A percentile compares a stretch with the other conserved stretches of the same genome.
Evolutionary conservation across 2,888 invertebrate species (phyloP).

Genomic region (Auanema sp.): DNA sequence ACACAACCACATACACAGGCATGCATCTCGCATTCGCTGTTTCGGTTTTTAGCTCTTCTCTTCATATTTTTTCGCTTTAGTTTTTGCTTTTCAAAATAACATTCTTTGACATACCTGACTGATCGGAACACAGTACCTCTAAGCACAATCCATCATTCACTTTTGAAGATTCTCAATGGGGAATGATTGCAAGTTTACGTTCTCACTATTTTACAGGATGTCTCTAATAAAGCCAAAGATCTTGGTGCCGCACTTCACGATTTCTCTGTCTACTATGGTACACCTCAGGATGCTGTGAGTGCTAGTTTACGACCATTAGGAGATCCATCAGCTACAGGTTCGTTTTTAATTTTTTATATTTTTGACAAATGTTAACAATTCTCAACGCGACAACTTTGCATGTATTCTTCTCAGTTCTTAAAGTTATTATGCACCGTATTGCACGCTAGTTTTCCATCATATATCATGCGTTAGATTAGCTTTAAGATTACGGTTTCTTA

Average conservation of each 20-base stretch:
- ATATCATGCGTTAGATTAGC: too few species aligned
- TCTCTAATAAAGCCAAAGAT: constrained; percentile 32
- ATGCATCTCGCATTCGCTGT: constrained; percentile 1
- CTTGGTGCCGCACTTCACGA: constrained; percentile 41
- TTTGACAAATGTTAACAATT: too few species aligned
- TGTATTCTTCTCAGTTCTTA: too few species aligned
- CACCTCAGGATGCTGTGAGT: constrained; percentile 37
- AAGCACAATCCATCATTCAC: too few species aligned
- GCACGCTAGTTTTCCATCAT: too few species aligned
- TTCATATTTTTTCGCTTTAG: neutral
- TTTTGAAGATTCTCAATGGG: too few species aligned
- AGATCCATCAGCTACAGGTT: constrained; percentile 28
- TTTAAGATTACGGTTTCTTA: too few species aligned
- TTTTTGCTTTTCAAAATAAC: neutral
- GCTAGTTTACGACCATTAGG: constrained; percentile 42
- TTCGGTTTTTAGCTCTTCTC: constrained; percentile 1
- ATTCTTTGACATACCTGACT: neutral
- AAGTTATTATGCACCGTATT: too few species aligned
- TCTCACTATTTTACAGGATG: constrained; percentile 26
- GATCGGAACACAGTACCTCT: too few species aligned
- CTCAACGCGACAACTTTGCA: too few species aligned
- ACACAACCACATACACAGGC: constrained; percentile 5
- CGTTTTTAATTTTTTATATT: neutral
- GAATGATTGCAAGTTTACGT: too few species aligned
- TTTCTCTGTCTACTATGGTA: constrained; percentile 44